Conservation (phyloP, 2,113 vertebrate species). For the Irena cyanogastra region DNA sequence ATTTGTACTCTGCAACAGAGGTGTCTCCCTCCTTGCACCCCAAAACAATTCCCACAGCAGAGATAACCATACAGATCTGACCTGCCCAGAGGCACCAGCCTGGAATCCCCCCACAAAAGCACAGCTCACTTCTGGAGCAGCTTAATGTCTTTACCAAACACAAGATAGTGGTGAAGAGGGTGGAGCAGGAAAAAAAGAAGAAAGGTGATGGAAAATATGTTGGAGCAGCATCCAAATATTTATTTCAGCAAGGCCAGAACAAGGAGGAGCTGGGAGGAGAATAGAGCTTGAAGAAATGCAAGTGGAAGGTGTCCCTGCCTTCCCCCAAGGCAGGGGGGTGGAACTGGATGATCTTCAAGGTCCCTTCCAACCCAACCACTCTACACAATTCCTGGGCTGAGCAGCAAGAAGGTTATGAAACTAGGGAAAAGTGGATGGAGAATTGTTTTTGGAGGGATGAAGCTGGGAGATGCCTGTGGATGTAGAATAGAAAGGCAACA, state of each 20-base stretch:
- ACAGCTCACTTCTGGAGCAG: background rate
- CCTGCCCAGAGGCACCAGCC: background rate
- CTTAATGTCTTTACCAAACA: background rate
- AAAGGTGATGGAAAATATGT: background rate
- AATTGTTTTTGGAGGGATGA: background rate
- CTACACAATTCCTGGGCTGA: background rate
- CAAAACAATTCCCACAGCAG: background rate
- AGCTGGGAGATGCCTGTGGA: background rate
- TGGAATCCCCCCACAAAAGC: background rate
- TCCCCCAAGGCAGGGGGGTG: background rate
- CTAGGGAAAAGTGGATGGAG: background rate
- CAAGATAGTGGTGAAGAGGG: background rate
- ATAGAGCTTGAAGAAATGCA: background rate
- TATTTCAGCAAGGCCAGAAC: background rate
- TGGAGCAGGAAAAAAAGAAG: background rate
- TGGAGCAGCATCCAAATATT: background rate
- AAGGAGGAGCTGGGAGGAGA: background rate
- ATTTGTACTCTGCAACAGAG: background rate
- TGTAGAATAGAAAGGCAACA: rapidly evolving
- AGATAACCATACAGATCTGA: background rate
- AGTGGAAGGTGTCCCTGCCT: background rate
- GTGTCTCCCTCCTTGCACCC: background rate
- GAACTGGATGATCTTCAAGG: background rate
- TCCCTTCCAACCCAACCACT: background rate
- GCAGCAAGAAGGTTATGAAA: background rate